Evolutionary conservation across 2,113 vertebrate species (phyloP).

Genomic region (Gambusia holbrooki): DNA sequence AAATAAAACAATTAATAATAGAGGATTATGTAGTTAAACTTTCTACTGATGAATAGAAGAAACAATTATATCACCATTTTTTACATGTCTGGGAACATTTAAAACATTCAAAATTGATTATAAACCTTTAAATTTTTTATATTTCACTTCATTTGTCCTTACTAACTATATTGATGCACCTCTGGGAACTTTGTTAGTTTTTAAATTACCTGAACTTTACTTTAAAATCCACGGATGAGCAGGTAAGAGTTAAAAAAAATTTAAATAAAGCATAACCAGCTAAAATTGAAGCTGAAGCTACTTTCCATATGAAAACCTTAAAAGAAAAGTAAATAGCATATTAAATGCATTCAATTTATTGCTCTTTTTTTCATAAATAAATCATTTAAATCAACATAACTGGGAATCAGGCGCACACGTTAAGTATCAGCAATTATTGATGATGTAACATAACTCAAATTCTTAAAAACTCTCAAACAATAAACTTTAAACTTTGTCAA

Average conservation of each 20-base stretch:
- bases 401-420: not conserved
- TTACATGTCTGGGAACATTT: not conserved
- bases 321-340: not conserved
- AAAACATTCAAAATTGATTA: not conserved
- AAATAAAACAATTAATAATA: not conserved
- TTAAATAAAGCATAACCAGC: not conserved
- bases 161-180: not conserved
- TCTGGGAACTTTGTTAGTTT: not conserved
- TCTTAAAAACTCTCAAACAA: not conserved
- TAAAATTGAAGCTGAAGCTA: too few species aligned
- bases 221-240: not conserved
- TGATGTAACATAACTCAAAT: not conserved
- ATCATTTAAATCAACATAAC: not conserved
- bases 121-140: not conserved
- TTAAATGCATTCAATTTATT: not conserved
- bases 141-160: not conserved
- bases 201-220: not conserved
- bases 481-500: not conserved
- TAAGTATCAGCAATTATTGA: not conserved
- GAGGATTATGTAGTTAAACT: not conserved
- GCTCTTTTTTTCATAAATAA: not conserved
- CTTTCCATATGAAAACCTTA: not conserved
- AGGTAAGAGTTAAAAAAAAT: not conserved
- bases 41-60: not conserved
- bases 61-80: not conserved